Percentiles rank a stretch among this genome's conserved stretches.
Conservation (phyloP, 2,888 invertebrate species). For the Phalera bucephala region DNA sequence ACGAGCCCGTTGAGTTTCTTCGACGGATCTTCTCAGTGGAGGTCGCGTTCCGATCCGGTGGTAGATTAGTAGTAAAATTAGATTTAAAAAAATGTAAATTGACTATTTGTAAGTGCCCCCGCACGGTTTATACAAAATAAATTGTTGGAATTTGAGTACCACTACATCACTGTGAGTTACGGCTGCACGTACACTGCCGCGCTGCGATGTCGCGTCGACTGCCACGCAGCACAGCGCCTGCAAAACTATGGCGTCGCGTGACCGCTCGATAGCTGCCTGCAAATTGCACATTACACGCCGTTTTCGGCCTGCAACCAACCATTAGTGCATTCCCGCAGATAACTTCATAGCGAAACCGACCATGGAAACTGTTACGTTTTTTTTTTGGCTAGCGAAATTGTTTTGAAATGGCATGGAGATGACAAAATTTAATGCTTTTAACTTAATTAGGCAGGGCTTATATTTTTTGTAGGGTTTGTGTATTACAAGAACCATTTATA, state of each 20-base stretch:
- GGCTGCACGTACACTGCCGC: neutral
- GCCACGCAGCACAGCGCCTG: slow-evolving; percentile 9
- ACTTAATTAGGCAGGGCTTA: slow-evolving; percentile 2
- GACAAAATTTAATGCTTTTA: slow-evolving; percentile 17
- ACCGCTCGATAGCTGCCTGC: slow-evolving; percentile 61
- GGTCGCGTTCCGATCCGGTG: too few relatives aligned
- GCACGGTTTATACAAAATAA: too few relatives aligned
- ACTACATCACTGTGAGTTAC: too few relatives aligned
- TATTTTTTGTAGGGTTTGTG: too few relatives aligned
- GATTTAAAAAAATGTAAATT: too few relatives aligned
- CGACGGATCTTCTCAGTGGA: too few relatives aligned
- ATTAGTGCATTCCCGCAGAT: slow-evolving; percentile 77
- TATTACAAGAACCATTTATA: too few relatives aligned
- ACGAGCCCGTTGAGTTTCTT: too few relatives aligned
- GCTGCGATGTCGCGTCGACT: too few relatives aligned
- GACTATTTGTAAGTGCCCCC: too few relatives aligned
- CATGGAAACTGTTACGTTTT: slow-evolving; percentile 66
- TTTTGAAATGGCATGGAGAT: slow-evolving; percentile 29
- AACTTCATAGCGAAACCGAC: slow-evolving; percentile 73
- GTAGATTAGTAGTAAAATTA: too few relatives aligned
- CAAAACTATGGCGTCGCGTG: slow-evolving; percentile 58
- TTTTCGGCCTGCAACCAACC: slow-evolving; percentile 64
- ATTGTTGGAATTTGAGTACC: too few relatives aligned
- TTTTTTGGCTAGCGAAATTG: slow-evolving; percentile 47
- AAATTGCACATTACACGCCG: slow-evolving; percentile 77